Evolutionary conservation across 1,140 invertebrate species (phyloP), one percentile per base, ranked within the genome.

Genomic region (Lordiphosa collinella): DNA sequence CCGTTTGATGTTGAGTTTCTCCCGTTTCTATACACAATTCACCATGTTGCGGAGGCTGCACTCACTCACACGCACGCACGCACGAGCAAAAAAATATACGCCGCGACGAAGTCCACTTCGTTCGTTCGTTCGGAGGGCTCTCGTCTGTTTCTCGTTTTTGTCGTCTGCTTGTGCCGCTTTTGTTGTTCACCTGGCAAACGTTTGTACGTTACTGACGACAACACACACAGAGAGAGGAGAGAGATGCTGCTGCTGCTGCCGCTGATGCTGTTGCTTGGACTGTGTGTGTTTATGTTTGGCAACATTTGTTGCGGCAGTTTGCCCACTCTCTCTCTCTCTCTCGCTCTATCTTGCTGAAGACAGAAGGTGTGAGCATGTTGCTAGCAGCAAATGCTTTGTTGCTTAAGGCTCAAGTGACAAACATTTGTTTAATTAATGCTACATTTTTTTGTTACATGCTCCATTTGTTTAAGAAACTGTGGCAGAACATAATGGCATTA

Each of bases 131-230:
- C 43, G 13, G 29, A 16, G 18, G 18, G 3, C 18, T 18, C 25
- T 64, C 41, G 60, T 25, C 25, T 48, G 34, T 35, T 46, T 60
- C 43, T 59, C 53, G 50, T 48, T 49, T 56, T 32, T 55, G 48
- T 57, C 46, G 58, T 57, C 37, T 34, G 63, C 38, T 56, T 37
- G 35, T 38, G 36, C 41, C 44, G 34, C 40, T 60, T 5, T 10
- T 11, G 75, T 66, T 79, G 58, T 79, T 80, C 56, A 79, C 75
- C 74, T 74, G 74, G 69, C 69, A 74, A 80, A 65, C 75, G 74
- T 48, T 71, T 66, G 72, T 76, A 59, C 57, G 62, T 53, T 59
- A 76, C 66, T 78, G 44, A 36, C 22, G 14, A 31, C 22, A 7
- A 37, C 14, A 46, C 50, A 31, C 34, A n/a, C 51, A 34, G 18